These are phyloP conservation scores for Sebastes taczanowskii DNA, from an alignment of 2,797 vertebrate species.

Conservation along the genomic window DNA sequence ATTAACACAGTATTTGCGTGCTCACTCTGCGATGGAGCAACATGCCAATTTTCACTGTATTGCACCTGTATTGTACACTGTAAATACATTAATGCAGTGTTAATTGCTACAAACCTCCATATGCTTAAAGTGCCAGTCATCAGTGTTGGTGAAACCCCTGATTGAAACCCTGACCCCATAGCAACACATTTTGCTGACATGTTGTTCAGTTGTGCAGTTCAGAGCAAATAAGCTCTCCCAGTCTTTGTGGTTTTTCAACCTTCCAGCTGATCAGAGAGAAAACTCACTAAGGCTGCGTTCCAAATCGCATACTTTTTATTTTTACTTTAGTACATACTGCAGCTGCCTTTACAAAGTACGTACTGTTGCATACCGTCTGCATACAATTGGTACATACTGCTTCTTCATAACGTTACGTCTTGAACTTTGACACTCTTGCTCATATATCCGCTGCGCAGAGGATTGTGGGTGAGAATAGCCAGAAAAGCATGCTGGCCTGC, in stretches of 20 bases:
- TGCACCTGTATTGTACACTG: not conserved
- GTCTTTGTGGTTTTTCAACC: not conserved
- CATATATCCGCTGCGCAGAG: too few relatives aligned
- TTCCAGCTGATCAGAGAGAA: not conserved
- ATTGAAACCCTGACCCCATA: not conserved
- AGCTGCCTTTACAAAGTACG: too few relatives aligned
- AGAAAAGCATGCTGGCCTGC: too few relatives aligned
- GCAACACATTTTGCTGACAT: not conserved
- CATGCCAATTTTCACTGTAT: not conserved
- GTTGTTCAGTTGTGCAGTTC: not conserved
- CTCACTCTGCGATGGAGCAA: not conserved
- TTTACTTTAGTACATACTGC: too few relatives aligned
- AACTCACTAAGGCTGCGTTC: not conserved
- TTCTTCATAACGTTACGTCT: too few relatives aligned
- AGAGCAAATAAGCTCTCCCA: not conserved
- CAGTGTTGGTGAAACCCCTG: not conserved
- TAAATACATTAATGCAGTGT: not conserved
- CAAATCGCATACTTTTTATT: too few relatives aligned
- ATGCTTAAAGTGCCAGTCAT: not conserved
- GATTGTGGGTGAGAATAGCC: too few relatives aligned
- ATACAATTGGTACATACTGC: too few relatives aligned
- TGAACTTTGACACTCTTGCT: too few relatives aligned
- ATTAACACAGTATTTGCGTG: not conserved
- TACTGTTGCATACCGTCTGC: fast-evolving
- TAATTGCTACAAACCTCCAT: not conserved